phyloP scores from a whole-genome alignment of 2,797 vertebrate species.

The Limnodromus scolopaceus region DNA sequence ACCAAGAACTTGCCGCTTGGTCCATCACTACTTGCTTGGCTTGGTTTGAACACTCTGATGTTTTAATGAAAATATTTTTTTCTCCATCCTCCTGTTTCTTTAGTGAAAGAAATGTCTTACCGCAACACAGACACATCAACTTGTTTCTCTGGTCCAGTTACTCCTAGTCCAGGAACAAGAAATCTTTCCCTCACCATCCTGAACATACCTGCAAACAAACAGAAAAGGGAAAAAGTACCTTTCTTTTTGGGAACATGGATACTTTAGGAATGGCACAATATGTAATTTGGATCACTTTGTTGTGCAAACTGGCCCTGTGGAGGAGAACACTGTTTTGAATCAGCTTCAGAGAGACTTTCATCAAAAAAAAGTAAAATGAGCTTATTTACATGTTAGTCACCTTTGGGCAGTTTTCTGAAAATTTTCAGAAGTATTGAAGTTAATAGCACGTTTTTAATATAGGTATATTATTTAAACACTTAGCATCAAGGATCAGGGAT shows the following conservation, averaged over 20 bases:
- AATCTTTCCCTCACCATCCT: not conserved
- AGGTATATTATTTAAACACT: not conserved
- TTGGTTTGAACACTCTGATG: not conserved
- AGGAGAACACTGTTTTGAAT: not conserved
- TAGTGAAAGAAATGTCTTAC: not conserved
- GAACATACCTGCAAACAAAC: not conserved
- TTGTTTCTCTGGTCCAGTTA: not conserved
- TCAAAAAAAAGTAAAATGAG: accelerated
- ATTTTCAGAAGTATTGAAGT: not conserved
- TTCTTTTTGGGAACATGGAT: not conserved
- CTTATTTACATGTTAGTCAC: not conserved
- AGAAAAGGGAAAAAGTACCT: not conserved
- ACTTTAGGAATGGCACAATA: not conserved
- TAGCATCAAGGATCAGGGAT: not conserved
- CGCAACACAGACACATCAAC: not conserved
- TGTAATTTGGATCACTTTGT: not conserved
- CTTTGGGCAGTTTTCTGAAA: not conserved
- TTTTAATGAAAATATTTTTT: not conserved
- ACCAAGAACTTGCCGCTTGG: not conserved
- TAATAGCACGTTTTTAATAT: not conserved
- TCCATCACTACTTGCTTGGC: not conserved
- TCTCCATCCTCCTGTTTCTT: not conserved
- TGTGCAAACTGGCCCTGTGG: not conserved
- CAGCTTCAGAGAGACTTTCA: not conserved
- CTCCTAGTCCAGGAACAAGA: not conserved